Conservation (phyloP, 1,140 invertebrate species). For the Teleogryllus occipitalis region DNA sequence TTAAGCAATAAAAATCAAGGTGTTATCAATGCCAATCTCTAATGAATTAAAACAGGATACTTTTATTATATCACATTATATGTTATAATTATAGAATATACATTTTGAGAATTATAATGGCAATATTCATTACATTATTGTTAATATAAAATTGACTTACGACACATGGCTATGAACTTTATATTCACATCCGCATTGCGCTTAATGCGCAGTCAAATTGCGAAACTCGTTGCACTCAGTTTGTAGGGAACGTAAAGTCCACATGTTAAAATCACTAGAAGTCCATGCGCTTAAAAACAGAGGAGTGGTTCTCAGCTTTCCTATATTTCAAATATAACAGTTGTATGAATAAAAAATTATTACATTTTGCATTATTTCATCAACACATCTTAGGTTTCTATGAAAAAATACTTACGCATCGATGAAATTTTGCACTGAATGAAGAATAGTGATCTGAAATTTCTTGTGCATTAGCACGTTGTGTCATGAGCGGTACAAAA, state of each 20-base stretch:
- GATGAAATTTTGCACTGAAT: constrained; percentile 1
- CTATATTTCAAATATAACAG: not conserved
- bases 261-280: not conserved
- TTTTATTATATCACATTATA: not conserved
- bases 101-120: not conserved
- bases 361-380: not conserved
- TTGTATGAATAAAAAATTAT: not conserved
- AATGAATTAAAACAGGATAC: not conserved
- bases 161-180: not conserved
- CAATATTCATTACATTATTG: constrained; percentile 1
- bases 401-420: not conserved
- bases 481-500: too few species aligned
- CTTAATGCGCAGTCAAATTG: not conserved
- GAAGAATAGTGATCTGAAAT: too few species aligned
- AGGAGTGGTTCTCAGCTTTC: not conserved
- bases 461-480: too few species aligned
- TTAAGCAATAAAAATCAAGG: not conserved
- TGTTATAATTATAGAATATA: not conserved
- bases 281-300: not conserved
- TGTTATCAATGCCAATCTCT: not conserved
- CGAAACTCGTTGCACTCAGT: not conserved
- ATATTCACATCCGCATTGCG: not conserved
- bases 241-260: not conserved
- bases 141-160: constrained; percentile 2
- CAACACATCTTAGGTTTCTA: not conserved